phyloP scores from a whole-genome alignment of 2,113 vertebrate genomes.

The Donacobius atricapilla region DNA sequence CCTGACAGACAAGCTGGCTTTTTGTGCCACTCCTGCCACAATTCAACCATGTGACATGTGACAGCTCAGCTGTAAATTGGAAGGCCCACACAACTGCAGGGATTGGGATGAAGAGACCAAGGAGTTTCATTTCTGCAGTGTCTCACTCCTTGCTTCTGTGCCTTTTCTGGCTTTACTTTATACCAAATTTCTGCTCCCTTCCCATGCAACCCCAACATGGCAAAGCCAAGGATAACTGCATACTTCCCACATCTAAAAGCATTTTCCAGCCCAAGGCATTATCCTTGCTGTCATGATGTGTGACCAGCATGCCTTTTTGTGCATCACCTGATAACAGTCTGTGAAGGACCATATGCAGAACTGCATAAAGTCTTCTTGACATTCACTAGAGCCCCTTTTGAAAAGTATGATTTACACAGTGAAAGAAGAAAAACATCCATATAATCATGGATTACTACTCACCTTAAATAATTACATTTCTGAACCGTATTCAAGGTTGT shows the following conservation, averaged over 20 bases:
- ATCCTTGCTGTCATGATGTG: background rate
- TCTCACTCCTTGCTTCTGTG: background rate
- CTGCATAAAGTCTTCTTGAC: background rate
- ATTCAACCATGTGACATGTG: background rate
- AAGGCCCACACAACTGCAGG: background rate
- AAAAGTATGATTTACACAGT: background rate
- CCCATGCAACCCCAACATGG: background rate
- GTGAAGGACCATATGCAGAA: background rate
- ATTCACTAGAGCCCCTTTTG: background rate
- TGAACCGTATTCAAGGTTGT: background rate
- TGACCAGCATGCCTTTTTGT: background rate
- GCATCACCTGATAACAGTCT: background rate
- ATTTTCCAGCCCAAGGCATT: background rate
- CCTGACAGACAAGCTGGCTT: background rate
- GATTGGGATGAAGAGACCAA: background rate
- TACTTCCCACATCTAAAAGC: background rate
- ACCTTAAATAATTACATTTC: background rate
- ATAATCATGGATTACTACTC: background rate
- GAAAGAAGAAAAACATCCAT: background rate
- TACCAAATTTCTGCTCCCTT: background rate
- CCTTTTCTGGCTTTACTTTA: background rate
- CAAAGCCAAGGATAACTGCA: background rate
- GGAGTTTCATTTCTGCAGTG: background rate
- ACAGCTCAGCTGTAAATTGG: background rate
- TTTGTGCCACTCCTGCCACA: background rate